Conservation (phyloP, 1,140 invertebrate species). For the Drosophila mojavensis region DNA sequence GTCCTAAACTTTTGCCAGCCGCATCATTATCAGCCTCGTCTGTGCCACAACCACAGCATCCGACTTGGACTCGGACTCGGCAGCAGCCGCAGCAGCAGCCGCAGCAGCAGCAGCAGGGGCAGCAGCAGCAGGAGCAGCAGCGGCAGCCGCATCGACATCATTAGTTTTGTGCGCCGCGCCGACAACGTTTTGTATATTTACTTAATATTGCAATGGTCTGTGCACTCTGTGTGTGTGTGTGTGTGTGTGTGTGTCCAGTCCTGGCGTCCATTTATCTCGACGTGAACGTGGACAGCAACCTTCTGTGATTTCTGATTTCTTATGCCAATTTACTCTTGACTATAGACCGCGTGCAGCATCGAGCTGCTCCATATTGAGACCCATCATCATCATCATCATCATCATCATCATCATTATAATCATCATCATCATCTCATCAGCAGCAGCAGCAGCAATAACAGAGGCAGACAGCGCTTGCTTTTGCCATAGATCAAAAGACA, state of each 20-base stretch:
- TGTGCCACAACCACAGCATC: constrained; percentile 6
- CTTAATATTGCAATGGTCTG: constrained; percentile 78
- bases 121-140: constrained; percentile 36
- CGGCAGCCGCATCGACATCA: constrained; percentile 71
- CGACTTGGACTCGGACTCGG: constrained; percentile 1
- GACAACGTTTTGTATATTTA: constrained; percentile 83
- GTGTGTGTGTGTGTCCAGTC: constrained; percentile 14
- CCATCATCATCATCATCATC: constrained; percentile 46
- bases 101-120: constrained; percentile 10
- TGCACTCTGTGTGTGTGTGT: constrained; percentile 22
- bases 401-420: constrained; percentile 45
- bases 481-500: constrained; percentile 80
- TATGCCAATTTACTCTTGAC: constrained; percentile 75
- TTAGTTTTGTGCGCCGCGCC: constrained; percentile 81
- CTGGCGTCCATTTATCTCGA: constrained; percentile 54
- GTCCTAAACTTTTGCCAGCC: constrained; percentile 21
- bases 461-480: constrained; percentile 21
- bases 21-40: constrained; percentile 31
- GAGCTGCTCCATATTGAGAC: constrained; percentile 65
- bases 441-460: constrained; percentile 1
- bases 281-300: constrained; percentile 55
- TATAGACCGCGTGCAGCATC: constrained; percentile 8
- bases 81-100: neutral
- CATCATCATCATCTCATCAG: constrained; percentile 28
- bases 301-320: constrained; percentile 83